Evolutionary conservation across 2,797 vertebrate species (phyloP).

Genomic region (Brotula barbata): DNA sequence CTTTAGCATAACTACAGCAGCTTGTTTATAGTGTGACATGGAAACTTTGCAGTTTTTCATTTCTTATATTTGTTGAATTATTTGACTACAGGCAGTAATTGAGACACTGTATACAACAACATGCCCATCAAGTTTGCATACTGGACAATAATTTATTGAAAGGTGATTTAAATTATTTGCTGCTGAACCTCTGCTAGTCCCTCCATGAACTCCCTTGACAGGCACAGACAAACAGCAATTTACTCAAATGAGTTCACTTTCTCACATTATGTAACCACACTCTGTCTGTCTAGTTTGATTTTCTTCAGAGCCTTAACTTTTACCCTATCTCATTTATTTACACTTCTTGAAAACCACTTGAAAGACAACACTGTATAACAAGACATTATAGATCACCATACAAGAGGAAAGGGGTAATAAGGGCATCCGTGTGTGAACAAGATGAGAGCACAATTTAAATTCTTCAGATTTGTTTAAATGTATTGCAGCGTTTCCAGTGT

Average conservation of each 20-base stretch:
- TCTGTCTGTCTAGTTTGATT: constrained; percentile 32
- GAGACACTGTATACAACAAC: constrained; percentile 28
- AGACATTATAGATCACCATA: constrained; percentile 13
- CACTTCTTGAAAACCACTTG: constrained; percentile 24
- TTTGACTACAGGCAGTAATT: constrained; percentile 42
- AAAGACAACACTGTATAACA: constrained; percentile 14
- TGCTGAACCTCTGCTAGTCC: constrained; percentile 27
- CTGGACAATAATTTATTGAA: constrained; percentile 35
- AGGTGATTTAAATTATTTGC: constrained; percentile 24
- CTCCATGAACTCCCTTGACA: constrained; percentile 17
- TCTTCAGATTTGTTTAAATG: neutral
- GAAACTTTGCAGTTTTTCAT: constrained; percentile 13
- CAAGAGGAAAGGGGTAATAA: neutral
- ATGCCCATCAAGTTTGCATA: constrained; percentile 16
- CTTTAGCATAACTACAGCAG: constrained; percentile 44
- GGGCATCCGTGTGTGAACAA: neutral
- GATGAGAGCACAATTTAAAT: neutral
- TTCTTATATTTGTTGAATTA: constrained; percentile 29
- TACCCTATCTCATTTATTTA: constrained; percentile 28
- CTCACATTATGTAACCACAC: constrained; percentile 34
- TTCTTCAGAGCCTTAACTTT: constrained; percentile 17
- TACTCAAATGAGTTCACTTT: constrained; percentile 49
- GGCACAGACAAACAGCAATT: constrained; percentile 42
- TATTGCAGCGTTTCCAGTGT: no score
- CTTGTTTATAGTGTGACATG: constrained; percentile 31